These are phyloP conservation scores for Berghia stephanieae DNA, from an alignment of 1,140 invertebrate genomes.

Conservation along the genomic window DNA sequence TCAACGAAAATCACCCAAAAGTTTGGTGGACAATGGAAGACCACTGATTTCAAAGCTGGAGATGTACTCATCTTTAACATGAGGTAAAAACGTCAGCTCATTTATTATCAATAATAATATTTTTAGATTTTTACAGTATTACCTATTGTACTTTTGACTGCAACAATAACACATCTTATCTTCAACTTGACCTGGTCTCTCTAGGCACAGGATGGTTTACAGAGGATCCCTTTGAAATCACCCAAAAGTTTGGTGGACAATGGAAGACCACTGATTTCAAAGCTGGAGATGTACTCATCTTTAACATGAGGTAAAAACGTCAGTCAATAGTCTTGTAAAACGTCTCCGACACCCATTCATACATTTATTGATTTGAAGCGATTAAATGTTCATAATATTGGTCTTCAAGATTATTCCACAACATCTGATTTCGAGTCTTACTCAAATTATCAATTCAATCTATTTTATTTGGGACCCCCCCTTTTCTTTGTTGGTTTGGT, in stretches of 20 bases:
- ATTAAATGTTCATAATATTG: no score
- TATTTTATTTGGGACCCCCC: no score
- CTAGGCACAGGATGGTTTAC: slow-evolving; percentile 61
- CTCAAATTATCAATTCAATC: background rate
- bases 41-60: slow-evolving; percentile 53
- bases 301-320: slow-evolving; percentile 50
- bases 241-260: slow-evolving; percentile 54
- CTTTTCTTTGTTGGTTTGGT: no score
- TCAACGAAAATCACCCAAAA: slow-evolving; percentile 53
- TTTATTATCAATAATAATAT: no score
- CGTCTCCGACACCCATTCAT: slow-evolving; percentile 40
- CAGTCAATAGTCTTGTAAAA: background rate
- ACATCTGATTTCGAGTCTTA: background rate
- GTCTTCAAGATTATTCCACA: no score
- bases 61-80: slow-evolving; percentile 59
- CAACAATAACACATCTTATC: no score
- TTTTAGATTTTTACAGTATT: no score
- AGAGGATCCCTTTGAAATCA: slow-evolving; percentile 57
- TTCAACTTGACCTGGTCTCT: background rate
- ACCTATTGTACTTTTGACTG: no score
- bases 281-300: slow-evolving; percentile 58
- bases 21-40: slow-evolving; percentile 61
- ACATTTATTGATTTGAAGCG: background rate
- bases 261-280: slow-evolving; percentile 57
- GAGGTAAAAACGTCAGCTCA: no score